These are phyloP conservation scores for Dermolepida albohirtum DNA, from an alignment of 2,888 invertebrate species.

Conservation along the genomic window DNA sequence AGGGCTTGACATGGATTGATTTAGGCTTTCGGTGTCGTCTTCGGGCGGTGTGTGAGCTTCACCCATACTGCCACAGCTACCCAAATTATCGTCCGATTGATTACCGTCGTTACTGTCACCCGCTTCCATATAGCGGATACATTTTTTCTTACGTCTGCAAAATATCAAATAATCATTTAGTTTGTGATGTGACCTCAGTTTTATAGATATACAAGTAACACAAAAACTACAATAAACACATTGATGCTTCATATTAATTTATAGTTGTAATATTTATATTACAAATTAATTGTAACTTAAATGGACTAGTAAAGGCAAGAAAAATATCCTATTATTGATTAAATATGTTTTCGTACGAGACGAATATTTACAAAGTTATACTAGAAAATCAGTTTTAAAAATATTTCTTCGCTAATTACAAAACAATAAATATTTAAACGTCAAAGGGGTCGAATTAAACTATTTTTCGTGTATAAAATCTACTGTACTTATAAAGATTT, in stretches of 20 bases:
- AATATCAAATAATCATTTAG: slow-evolving; percentile 36
- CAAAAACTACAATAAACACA: slow-evolving; percentile 15
- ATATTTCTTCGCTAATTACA: too few relatives aligned
- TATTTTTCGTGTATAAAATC: too few relatives aligned
- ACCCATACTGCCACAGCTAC: slow-evolving; percentile 83
- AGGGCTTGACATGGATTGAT: slow-evolving; percentile 71
- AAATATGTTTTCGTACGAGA: too few relatives aligned
- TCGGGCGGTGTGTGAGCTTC: slow-evolving; percentile 77
- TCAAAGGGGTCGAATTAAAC: too few relatives aligned
- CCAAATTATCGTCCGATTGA: slow-evolving; percentile 79
- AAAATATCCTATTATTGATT: too few relatives aligned
- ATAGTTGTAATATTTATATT: background rate
- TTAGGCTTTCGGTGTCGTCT: slow-evolving; percentile 74
- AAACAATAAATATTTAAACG: too few relatives aligned
- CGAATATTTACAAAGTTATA: too few relatives aligned
- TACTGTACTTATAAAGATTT: too few relatives aligned
- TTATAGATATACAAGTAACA: slow-evolving; percentile 1
- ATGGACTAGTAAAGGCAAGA: too few relatives aligned
- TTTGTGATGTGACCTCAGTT: background rate
- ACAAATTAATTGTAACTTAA: too few relatives aligned
- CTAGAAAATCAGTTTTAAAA: too few relatives aligned
- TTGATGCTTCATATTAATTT: slow-evolving; percentile 22
- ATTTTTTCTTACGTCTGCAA: slow-evolving; percentile 96
- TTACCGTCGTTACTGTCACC: slow-evolving; percentile 73
- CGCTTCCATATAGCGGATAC: slow-evolving; percentile 94